A percentile compares a stretch with the other conserved stretches of the same genome.
Conservation (phyloP, 2,888 invertebrate genomes). For the Lamellibrachia columna region DNA sequence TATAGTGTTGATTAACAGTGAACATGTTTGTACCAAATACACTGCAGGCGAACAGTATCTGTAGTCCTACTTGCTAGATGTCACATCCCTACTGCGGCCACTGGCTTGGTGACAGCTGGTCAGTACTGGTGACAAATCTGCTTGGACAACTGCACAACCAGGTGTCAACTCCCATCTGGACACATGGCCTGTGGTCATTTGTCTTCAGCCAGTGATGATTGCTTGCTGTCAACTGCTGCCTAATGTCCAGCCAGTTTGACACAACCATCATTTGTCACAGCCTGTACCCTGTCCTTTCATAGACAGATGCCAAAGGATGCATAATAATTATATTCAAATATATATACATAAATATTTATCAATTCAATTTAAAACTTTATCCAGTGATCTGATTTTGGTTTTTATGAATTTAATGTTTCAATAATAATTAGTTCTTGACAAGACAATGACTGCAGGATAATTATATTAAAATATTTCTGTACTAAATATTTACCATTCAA, state of each 20-base stretch:
- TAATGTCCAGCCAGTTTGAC: constrained; percentile 20
- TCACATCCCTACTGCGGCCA: not conserved
- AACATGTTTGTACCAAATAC: too few relatives aligned
- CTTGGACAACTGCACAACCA: not conserved
- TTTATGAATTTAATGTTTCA: too few relatives aligned
- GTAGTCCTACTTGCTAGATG: not conserved
- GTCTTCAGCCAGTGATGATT: constrained; percentile 16
- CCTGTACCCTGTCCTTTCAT: not conserved
- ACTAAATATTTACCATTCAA: constrained; percentile 20
- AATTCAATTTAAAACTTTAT: not conserved
- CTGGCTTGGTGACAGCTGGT: constrained; percentile 22
- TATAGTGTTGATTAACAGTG: too few relatives aligned
- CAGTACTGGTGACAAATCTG: constrained; percentile 23
- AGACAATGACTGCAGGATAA: too few relatives aligned
- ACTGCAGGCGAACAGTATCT: too few relatives aligned
- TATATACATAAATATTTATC: constrained; percentile 23
- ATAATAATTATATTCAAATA: not conserved
- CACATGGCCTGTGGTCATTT: constrained; percentile 7
- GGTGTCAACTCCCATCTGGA: constrained; percentile 20
- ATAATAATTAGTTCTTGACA: too few relatives aligned
- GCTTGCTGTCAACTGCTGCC: constrained; percentile 16
- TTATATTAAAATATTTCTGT: not conserved
- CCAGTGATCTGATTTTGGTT: not conserved
- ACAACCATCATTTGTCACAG: constrained; percentile 8
- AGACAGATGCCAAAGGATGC: not conserved